Conservation (phyloP, 2,888 invertebrate genomes). For the Chrysolina haemoptera region DNA sequence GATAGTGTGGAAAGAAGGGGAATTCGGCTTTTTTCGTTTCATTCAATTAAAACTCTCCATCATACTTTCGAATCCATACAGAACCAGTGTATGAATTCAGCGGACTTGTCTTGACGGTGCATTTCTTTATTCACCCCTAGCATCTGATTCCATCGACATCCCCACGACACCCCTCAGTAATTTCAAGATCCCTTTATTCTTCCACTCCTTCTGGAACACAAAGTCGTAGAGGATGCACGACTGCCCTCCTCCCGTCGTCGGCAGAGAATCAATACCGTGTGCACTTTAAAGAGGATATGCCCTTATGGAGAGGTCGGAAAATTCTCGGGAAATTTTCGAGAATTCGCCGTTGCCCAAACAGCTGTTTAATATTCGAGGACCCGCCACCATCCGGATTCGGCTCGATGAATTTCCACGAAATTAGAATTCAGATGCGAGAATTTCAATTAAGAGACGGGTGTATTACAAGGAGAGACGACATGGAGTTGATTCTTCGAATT, state of each 20-base stretch:
- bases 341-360: slow-evolving; percentile 13
- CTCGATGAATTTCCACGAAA: background rate
- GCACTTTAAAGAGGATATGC: slow-evolving; percentile 66
- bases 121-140: background rate
- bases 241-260: slow-evolving; percentile 2
- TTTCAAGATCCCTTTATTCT: slow-evolving; percentile 17
- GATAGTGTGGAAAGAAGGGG: too few relatives aligned
- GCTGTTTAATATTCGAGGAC: background rate
- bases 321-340: background rate
- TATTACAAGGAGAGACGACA: too few relatives aligned
- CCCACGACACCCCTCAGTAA: slow-evolving; percentile 11
- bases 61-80: too few relatives aligned
- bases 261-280: slow-evolving; percentile 64
- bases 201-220: slow-evolving; percentile 32
- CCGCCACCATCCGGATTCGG: background rate
- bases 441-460: background rate
- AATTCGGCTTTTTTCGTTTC: too few relatives aligned
- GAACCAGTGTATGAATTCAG: too few relatives aligned
- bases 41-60: too few relatives aligned
- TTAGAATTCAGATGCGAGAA: background rate
- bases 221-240: slow-evolving; percentile 58
- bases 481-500: too few relatives aligned
- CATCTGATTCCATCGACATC: slow-evolving; percentile 2
- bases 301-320: slow-evolving; percentile 22
- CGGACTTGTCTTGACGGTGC: background rate